Percentiles rank a stretch among this genome's conserved stretches.
Evolutionary conservation across 1,140 invertebrate genomes (phyloP).

Genomic region (Bombus affinis): DNA sequence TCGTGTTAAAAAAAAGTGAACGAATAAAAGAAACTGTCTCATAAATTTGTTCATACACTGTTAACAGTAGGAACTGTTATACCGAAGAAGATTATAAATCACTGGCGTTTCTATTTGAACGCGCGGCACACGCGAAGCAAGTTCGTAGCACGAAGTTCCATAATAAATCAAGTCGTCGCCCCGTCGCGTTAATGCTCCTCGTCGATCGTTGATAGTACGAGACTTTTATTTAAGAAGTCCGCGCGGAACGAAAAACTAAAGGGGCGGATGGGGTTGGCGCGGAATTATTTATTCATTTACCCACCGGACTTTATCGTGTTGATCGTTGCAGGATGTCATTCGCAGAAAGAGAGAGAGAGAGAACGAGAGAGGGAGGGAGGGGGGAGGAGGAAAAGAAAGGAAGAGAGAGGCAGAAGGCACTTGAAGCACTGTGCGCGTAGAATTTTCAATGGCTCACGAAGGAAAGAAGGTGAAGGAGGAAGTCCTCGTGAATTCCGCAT

Average conservation of each 20-base stretch:
- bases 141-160: slow-evolving; percentile 12
- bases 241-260: slow-evolving; percentile 11
- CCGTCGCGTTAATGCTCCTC: slow-evolving; percentile 11
- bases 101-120: slow-evolving; percentile 4
- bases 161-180: slow-evolving; percentile 38
- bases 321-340: slow-evolving; percentile 31
- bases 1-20: too few relatives aligned
- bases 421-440: not conserved
- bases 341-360: not conserved
- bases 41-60: not conserved
- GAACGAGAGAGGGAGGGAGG: not conserved
- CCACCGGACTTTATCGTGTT: slow-evolving; percentile 20
- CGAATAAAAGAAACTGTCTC: not conserved
- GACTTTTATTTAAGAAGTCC: slow-evolving; percentile 21
- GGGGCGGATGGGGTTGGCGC: not conserved
- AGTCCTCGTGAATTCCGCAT: not conserved
- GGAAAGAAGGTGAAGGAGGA: not conserved
- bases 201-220: slow-evolving; percentile 27
- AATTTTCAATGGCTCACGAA: slow-evolving; percentile 10
- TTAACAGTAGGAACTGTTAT: not conserved
- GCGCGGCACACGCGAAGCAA: slow-evolving; percentile 22
- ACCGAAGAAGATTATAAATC: slow-evolving; percentile 27
- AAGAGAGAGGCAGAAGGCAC: not conserved
- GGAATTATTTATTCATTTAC: slow-evolving; percentile 49
- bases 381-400: not conserved